Percentiles rank a stretch among this genome's conserved stretches.
phyloP scores from a whole-genome alignment of 2,113 vertebrate genomes.

The Chamaea fasciata region DNA sequence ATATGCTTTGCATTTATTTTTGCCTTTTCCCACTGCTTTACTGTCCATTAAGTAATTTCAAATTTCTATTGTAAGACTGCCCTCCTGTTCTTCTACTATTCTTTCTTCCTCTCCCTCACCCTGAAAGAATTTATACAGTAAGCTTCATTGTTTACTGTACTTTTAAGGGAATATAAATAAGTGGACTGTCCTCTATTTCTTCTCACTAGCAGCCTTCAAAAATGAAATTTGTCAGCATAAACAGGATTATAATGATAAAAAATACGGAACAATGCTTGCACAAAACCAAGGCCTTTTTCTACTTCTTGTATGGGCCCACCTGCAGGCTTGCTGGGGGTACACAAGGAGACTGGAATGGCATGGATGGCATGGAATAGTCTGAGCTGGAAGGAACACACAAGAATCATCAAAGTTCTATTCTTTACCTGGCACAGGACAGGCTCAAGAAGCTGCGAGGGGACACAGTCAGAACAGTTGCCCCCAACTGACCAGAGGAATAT shows the following conservation, averaged over 20 bases:
- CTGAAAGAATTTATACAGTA: neutral
- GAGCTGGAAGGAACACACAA: neutral
- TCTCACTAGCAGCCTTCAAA: neutral
- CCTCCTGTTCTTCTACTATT: neutral
- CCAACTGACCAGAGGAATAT: neutral
- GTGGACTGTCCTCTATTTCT: neutral
- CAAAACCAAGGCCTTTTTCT: neutral
- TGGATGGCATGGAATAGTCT: neutral
- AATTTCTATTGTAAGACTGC: neutral
- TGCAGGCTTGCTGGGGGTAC: too few relatives aligned
- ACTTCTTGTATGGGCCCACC: too few relatives aligned
- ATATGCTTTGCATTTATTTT: neutral
- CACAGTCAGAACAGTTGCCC: neutral
- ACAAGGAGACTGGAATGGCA: neutral
- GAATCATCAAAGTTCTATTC: neutral
- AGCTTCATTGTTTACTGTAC: neutral
- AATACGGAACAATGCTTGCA: neutral
- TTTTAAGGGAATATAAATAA: neutral
- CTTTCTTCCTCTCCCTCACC: neutral
- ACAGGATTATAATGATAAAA: neutral
- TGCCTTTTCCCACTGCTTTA: neutral
- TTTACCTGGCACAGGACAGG: neutral
- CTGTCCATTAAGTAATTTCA: neutral
- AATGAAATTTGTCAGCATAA: neutral
- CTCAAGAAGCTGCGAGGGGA: neutral